Base-by-base conservation (phyloP, 2,113 vertebrate species). In the Mohoua ochrocephala region DNA sequence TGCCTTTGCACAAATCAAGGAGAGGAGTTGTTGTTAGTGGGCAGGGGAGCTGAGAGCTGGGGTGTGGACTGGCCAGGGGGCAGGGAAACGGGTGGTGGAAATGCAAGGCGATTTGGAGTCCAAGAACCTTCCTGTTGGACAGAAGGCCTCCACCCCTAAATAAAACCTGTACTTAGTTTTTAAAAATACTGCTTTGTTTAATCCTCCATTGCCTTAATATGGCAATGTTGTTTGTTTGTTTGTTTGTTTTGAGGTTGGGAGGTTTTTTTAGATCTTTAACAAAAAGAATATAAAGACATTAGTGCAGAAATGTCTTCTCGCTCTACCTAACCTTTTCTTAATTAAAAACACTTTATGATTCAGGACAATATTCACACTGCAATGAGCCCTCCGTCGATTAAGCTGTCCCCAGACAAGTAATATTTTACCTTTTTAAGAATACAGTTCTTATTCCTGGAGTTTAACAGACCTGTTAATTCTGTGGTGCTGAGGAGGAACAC, bases 21-120 rank as follows among this genome's bases (percentile, higher is more conserved):
- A 76, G 33, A 8, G 13, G 45, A 70, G 26, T 15, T 20, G 26
- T 15, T 20, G 1, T 7, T 13, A 6, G 18, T 7, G n/a, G n/a
- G 27, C 39, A 82, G 37, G 44, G 28, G 22, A 60, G 13, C 15
- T 2, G 8, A 31, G 65, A 44, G 33, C 11, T 37, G 0, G 1
- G 10, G 33, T 0, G 0, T 22, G 56, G 59, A 4, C 44, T 39
- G 31, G 27, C 33, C 4, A 1, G 13, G 27, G n/a, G 50, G 21
- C 13, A 2, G 2, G 13, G 42, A n/a, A 59, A 21, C 0, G 2
- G 18, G 9, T 18, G 64, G 26, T 37, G 65, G 61, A 53, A 85
- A 24, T 9, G 10, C 24, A 57, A 65, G 10, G 19, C 24, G 50
- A 24, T 18, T 8, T 42, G 57, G 88, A 75, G 27, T 3, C 67